Evolutionary conservation across 2,113 vertebrate species (phyloP).

Genomic region (Nanorana parkeri): DNA sequence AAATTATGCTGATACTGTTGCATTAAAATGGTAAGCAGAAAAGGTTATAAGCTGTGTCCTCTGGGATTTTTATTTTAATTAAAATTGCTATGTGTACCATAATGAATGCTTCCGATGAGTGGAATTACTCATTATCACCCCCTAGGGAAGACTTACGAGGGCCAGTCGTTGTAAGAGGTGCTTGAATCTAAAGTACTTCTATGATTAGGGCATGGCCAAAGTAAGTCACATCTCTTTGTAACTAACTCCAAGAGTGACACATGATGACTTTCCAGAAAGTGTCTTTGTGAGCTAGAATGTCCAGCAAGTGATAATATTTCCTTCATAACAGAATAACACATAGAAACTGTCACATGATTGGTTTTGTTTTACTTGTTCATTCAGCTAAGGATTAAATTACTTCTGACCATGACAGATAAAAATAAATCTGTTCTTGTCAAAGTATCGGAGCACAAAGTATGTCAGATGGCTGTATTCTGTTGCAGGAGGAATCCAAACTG

Average conservation of each 20-base stretch:
- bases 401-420: slow-evolving; percentile 44
- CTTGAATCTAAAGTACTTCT: no score
- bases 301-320: slow-evolving; percentile 6
- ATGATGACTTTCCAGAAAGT: neutral
- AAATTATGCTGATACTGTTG: no score
- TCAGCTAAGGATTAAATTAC: slow-evolving; percentile 48
- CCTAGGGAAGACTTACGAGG: no score
- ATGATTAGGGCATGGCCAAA: no score
- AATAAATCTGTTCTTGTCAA: slow-evolving; percentile 51
- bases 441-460: slow-evolving; percentile 44
- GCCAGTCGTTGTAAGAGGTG: no score
- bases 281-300: slow-evolving; percentile 12
- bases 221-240: neutral
- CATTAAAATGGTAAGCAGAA: no score
- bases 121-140: no score
- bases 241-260: neutral
- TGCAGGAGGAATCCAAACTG: slow-evolving; percentile 50
- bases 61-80: no score
- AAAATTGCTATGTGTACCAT: no score
- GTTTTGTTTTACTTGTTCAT: slow-evolving; percentile 23
- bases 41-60: no score
- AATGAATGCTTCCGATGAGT: no score
- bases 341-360: slow-evolving; percentile 30
- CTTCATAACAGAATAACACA: slow-evolving; percentile 5
- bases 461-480: slow-evolving; percentile 36